These are phyloP conservation scores for Notolepis coatsorum DNA, from an alignment of 2,797 vertebrate genomes.

Conservation along the genomic window DNA sequence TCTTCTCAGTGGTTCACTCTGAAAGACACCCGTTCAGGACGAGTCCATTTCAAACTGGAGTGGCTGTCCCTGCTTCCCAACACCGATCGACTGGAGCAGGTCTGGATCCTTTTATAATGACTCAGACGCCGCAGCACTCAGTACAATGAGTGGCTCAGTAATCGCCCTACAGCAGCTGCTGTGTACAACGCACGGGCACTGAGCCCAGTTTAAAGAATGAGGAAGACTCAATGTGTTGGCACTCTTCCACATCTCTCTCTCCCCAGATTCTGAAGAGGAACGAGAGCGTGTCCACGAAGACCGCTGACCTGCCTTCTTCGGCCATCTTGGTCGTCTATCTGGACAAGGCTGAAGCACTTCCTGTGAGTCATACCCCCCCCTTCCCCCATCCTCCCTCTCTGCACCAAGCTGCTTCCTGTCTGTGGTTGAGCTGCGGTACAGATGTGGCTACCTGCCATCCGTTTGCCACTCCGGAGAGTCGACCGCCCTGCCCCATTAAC, in stretches of 20 bases:
- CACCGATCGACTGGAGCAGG: conserved; percentile 87
- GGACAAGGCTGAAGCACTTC: conserved; percentile 93
- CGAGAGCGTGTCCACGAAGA: conserved; percentile 75
- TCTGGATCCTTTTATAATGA: conserved; percentile 48
- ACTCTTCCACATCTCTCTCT: not conserved
- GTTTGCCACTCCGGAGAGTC: conserved; percentile 45
- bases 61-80: conserved; percentile 86
- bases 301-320: conserved; percentile 84
- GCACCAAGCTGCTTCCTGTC: conserved; percentile 57
- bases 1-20: conserved; percentile 88
- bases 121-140: not conserved
- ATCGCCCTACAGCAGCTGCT: not conserved
- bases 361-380: conserved; percentile 84
- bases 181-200: not conserved
- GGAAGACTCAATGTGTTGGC: not conserved
- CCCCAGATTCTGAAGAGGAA: conserved; percentile 87
- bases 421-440: conserved; percentile 46
- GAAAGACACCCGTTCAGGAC: conserved; percentile 85
- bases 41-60: conserved; percentile 88
- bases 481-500: conserved; percentile 24
- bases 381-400: conserved; percentile 11
- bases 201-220: conserved; percentile 1
- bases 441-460: conserved; percentile 30
- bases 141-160: not conserved
- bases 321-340: conserved; percentile 92